Conservation (phyloP, 2,888 invertebrate genomes). For the Trissolcus brochymenae region DNA sequence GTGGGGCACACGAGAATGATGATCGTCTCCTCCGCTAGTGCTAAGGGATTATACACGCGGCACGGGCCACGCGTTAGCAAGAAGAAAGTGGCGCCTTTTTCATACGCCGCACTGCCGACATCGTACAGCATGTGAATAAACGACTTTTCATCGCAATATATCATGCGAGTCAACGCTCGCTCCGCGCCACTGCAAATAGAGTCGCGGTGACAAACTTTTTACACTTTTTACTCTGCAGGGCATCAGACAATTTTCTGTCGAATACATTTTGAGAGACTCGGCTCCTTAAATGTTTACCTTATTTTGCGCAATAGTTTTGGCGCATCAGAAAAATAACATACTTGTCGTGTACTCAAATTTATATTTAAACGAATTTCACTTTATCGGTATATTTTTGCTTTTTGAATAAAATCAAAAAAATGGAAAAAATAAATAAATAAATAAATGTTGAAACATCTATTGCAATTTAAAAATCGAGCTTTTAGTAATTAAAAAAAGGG, state of each 20-base stretch:
- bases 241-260: conserved; percentile 20
- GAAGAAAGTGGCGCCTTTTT: conserved; percentile 44
- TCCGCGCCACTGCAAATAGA: conserved; percentile 45
- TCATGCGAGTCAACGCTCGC: conserved; percentile 51
- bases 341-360: too few species aligned
- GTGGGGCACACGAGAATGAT: conserved; percentile 17
- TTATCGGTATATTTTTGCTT: too few species aligned
- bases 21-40: conserved; percentile 17
- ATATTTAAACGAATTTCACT: too few species aligned
- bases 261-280: conserved; percentile 32
- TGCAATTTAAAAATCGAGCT: neutral
- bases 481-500: conserved; percentile 1
- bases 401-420: too few species aligned
- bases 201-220: conserved; percentile 43
- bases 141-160: conserved; percentile 57
- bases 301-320: too few species aligned
- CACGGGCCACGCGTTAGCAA: conserved; percentile 31
- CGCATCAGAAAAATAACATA: too few species aligned
- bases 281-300: conserved; percentile 28
- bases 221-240: conserved; percentile 18
- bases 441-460: too few species aligned
- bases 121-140: conserved; percentile 55
- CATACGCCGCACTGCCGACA: conserved; percentile 38
- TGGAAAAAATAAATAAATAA: too few species aligned
- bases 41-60: conserved; percentile 27